Percentiles rank a stretch among this genome's conserved stretches.
Evolutionary conservation across 2,113 vertebrate genomes (phyloP).

Genomic region (Oryzias javanicus): DNA sequence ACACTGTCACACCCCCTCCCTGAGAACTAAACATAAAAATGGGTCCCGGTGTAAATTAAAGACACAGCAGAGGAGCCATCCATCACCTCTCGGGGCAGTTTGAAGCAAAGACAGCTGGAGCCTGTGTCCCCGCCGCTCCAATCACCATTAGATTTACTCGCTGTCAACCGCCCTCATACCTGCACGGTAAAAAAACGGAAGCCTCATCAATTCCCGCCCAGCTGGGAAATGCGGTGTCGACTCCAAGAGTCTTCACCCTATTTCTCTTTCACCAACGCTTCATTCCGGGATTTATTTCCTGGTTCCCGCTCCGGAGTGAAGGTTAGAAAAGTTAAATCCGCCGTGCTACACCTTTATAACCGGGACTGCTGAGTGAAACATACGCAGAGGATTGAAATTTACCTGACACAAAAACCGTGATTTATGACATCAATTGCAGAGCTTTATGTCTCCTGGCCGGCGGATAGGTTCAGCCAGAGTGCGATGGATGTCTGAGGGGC

Average conservation of each 20-base stretch:
- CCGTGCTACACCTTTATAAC: constrained; percentile 9
- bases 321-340: constrained; percentile 21
- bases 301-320: background rate
- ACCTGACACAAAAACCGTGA: background rate
- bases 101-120: constrained; percentile 2
- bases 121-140: constrained; percentile 8
- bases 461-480: constrained; percentile 2
- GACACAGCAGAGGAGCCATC: constrained; percentile 12
- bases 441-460: background rate
- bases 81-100: constrained; percentile 30
- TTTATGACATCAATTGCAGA: constrained; percentile 28
- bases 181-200: constrained; percentile 1
- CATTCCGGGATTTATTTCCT: constrained; percentile 10
- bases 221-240: constrained; percentile 10
- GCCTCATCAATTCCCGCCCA: constrained; percentile 27
- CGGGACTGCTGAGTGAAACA: background rate
- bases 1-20: background rate
- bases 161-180: constrained; percentile 9
- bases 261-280: constrained; percentile 5
- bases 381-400: constrained; percentile 6
- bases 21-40: constrained; percentile 21
- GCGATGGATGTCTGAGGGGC: constrained; percentile 8
- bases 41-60: constrained; percentile 16
- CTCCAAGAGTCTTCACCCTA: constrained; percentile 7
- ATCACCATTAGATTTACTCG: constrained; percentile 36